These are phyloP conservation scores for Coccyzus lansbergi DNA, from an alignment of 2,797 vertebrate species.

Conservation along the genomic window DNA sequence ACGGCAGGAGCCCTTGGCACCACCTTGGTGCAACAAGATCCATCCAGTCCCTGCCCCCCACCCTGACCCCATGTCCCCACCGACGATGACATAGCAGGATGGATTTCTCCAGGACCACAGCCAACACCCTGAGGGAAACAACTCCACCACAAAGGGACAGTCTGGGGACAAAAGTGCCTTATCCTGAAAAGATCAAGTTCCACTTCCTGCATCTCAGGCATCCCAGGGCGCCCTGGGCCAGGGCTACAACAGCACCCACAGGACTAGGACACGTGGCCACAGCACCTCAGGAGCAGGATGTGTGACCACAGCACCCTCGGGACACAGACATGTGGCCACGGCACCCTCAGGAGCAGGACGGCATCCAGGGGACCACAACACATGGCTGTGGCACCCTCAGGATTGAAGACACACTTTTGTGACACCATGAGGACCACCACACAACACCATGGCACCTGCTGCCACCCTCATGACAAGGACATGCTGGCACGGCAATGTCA, in stretches of 20 bases:
- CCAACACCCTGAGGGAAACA: too few species aligned
- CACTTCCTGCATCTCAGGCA: accelerated
- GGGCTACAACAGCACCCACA: background rate
- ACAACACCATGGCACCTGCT: accelerated
- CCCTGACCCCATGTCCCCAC: background rate
- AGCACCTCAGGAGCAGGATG: background rate
- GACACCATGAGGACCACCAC: background rate
- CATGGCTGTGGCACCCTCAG: too few species aligned
- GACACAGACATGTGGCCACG: background rate
- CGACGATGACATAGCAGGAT: accelerated
- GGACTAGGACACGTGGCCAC: background rate
- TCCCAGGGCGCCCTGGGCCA: accelerated
- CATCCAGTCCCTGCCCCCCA: too few species aligned
- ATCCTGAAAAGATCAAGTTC: accelerated
- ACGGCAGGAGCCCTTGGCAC: accelerated
- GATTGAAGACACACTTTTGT: background rate
- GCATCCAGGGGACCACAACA: too few species aligned
- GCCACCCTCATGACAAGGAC: background rate
- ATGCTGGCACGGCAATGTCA: too few species aligned
- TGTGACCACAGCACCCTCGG: background rate
- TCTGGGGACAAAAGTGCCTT: accelerated
- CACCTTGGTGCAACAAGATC: accelerated
- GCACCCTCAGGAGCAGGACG: background rate
- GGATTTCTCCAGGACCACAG: background rate
- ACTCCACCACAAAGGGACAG: accelerated